Evolutionary conservation across 1,140 invertebrate genomes (phyloP).

Genomic region (Zaprionus kolodkinae): DNA sequence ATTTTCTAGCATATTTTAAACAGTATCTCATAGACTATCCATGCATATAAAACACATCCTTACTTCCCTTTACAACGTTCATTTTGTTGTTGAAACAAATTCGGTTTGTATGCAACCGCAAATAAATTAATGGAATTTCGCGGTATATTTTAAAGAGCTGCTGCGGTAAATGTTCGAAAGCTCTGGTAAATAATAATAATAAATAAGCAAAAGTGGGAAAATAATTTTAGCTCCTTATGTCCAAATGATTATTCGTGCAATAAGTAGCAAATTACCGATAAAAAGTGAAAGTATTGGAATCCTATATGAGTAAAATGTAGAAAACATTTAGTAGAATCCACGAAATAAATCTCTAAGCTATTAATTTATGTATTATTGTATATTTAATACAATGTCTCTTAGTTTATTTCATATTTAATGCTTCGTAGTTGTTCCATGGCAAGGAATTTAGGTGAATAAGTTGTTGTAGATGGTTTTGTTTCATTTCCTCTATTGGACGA

Average conservation of each 20-base stretch:
- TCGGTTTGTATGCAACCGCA: conserved; percentile 44
- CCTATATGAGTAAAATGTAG: no score
- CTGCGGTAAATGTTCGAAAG: conserved; percentile 31
- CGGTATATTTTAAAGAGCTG: conserved; percentile 39
- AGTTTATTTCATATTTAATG: neutral
- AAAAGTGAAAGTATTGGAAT: neutral
- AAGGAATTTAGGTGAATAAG: no score
- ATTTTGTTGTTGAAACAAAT: conserved; percentile 31
- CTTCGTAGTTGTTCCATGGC: no score
- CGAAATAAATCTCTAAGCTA: no score
- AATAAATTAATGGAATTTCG: conserved; percentile 55
- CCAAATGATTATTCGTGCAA: conserved; percentile 34
- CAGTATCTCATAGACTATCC: neutral
- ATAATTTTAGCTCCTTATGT: conserved; percentile 53
- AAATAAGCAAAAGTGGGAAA: conserved; percentile 19
- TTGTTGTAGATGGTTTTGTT: conserved; percentile 4
- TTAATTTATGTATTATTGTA: no score
- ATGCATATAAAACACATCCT: neutral
- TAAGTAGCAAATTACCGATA: conserved; percentile 25
- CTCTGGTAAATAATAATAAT: conserved; percentile 29
- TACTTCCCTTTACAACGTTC: conserved; percentile 21
- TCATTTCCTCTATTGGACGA: neutral
- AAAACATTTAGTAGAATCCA: no score
- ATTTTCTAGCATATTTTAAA: neutral
- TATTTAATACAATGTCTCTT: neutral